Base-by-base conservation (phyloP, 2,113 vertebrate genomes). In the Muscicapa adusta region DNA sequence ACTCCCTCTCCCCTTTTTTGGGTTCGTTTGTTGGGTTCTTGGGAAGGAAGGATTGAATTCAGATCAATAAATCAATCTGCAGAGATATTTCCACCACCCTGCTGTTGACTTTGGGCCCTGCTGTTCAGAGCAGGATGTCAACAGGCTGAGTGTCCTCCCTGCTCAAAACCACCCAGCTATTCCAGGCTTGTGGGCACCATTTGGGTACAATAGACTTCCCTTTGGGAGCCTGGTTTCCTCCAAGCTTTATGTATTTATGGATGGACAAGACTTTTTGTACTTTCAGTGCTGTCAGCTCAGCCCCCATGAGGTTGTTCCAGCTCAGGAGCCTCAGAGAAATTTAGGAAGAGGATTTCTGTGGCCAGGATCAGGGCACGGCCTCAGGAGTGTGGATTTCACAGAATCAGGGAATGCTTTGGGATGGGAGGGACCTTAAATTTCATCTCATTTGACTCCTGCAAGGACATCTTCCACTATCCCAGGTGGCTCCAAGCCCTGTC, bases 71-170 rank as follows among this genome's bases (percentile, higher is more conserved):
- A 73, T 33, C 47, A 58, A 81, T 31, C 20, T 3, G 18, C 51
- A 47, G 82, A 47, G 56, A 5, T 67, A 40, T 88, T 96, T 96
- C 94, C 85, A 60, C 34, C 51, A 4, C 8, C 2, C 14, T 62
- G 42, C 45, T 91, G 85, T 92, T 95, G 94, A 94, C 77, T 93
- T 89, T 67, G 89, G 63, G 76, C 53, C 62, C 57, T 71, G 3
- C 31, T 83, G 66, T 57, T 73, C 57, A 23, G 87, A 91, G 85
- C 56, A 65, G 38, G 66, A 61, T 0, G 2, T 93, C 93, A 83
- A 19, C 47, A 73, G 58, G 20, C 67, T 18, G 36, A 42, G 33
- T 50, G 78, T 87, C 18, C 88, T 23, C 53, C 6, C 56, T 71
- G 62, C 63, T 77, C 48, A 31, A 73, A 94, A 93, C 43, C 82